A percentile compares a stretch with the other conserved stretches of the same genome.
phyloP scores from a whole-genome alignment of 2,797 vertebrate genomes.

The Notolabrus celidotus region DNA sequence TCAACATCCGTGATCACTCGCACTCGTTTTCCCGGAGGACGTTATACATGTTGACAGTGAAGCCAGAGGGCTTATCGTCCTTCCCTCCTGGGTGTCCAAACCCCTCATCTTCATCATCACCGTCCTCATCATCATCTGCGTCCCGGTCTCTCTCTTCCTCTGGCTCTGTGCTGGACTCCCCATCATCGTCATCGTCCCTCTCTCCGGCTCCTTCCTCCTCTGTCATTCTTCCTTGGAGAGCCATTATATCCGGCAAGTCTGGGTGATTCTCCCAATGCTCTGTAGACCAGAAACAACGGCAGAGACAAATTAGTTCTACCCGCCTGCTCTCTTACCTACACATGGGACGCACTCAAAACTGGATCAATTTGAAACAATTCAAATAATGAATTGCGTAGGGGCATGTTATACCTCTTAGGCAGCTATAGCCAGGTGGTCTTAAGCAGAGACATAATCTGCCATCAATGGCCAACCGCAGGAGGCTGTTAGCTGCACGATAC shows the following conservation, averaged over 20 bases:
- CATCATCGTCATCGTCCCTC: constrained; percentile 82
- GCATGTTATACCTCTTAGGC: constrained; percentile 85
- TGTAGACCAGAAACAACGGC: constrained; percentile 59
- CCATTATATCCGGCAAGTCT: constrained; percentile 86
- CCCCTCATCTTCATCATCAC: constrained; percentile 84
- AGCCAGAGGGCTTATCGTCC: constrained; percentile 53
- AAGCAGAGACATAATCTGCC: constrained; percentile 92
- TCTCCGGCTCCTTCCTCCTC: constrained; percentile 71
- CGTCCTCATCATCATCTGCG: constrained; percentile 89
- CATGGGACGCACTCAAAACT: constrained; percentile 7
- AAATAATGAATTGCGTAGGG: constrained; percentile 14
- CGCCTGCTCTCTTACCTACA: constrained; percentile 2
- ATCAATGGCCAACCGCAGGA: constrained; percentile 90
- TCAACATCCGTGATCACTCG: constrained; percentile 66
- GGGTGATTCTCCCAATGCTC: constrained; percentile 91
- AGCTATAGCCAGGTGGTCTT: constrained; percentile 87
- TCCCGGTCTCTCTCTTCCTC: constrained; percentile 90
- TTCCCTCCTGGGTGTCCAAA: constrained; percentile 49
- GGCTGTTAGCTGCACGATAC: constrained; percentile 93
- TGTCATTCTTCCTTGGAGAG: constrained; percentile 82
- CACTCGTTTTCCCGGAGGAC: constrained; percentile 85
- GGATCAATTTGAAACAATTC: too few relatives aligned
- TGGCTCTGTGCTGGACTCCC: constrained; percentile 90
- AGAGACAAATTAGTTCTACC: constrained; percentile 14
- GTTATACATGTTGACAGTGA: constrained; percentile 85